A percentile compares a stretch with the other conserved stretches of the same genome.
These are phyloP conservation scores for Anoplophora glabripennis DNA, from an alignment of 1,140 invertebrate species.

Conservation along the genomic window DNA sequence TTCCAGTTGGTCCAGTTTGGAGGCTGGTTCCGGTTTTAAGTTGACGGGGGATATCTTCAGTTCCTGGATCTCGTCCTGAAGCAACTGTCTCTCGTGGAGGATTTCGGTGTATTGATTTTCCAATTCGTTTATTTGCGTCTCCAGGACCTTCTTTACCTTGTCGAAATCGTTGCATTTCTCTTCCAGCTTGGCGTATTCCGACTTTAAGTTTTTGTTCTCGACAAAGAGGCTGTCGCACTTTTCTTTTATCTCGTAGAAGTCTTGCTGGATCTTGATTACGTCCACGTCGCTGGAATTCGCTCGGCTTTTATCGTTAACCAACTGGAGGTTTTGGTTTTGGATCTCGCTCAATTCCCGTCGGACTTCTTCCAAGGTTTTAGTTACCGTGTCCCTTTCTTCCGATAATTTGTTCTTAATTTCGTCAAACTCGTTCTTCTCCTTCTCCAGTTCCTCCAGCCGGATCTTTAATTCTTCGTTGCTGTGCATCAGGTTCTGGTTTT, in stretches of 20 bases:
- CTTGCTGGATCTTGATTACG: constrained; percentile 26
- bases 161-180: constrained; percentile 28
- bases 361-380: neutral
- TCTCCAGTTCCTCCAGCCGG: constrained; percentile 23
- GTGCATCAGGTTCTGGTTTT: constrained; percentile 33
- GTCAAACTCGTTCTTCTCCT: constrained; percentile 13
- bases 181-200: constrained; percentile 29
- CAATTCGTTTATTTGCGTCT: constrained; percentile 35
- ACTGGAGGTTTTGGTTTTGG: constrained; percentile 25
- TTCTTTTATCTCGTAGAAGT: constrained; percentile 31
- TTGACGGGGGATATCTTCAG: constrained; percentile 42
- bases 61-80: constrained; percentile 44
- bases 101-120: constrained; percentile 42
- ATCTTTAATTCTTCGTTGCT: constrained; percentile 40
- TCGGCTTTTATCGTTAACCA: constrained; percentile 24
- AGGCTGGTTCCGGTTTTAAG: neutral
- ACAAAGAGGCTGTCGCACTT: constrained; percentile 33
- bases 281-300: constrained; percentile 13
- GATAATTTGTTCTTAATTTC: constrained; percentile 14
- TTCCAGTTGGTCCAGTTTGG: constrained; percentile 23
- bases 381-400: constrained; percentile 8
- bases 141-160: constrained; percentile 30
- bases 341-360: constrained; percentile 1
- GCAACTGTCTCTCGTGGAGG: constrained; percentile 41
- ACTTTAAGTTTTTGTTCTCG: constrained; percentile 34